These are phyloP conservation scores for Bos taurus DNA, from an alignment of 2,113 vertebrate species.

Conservation along the genomic window DNA sequence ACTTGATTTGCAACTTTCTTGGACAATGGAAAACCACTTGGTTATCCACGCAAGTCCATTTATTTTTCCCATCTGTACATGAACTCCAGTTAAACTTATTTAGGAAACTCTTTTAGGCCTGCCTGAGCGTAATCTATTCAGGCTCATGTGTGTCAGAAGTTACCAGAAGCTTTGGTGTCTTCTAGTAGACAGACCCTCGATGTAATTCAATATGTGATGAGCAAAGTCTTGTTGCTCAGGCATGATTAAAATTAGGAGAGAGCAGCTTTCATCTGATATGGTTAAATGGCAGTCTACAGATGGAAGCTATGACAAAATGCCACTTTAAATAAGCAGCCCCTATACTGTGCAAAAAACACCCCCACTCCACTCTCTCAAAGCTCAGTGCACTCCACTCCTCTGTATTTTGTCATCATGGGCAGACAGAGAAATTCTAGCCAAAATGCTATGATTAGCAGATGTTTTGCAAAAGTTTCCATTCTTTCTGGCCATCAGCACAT, in stretches of 20 bases:
- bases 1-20: constrained; percentile 35
- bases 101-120: constrained; percentile 46
- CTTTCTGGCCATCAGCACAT: constrained; percentile 79
- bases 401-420: constrained; percentile 56
- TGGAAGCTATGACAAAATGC: background rate
- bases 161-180: constrained; percentile 31
- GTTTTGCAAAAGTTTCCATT: constrained; percentile 83
- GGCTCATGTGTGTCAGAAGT: constrained; percentile 30
- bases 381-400: background rate
- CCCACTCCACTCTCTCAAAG: background rate
- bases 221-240: background rate
- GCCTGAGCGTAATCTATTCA: constrained; percentile 29
- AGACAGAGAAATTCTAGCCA: constrained; percentile 65
- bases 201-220: background rate
- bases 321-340: constrained; percentile 36
- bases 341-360: constrained; percentile 32
- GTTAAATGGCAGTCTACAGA: constrained; percentile 30
- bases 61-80: background rate
- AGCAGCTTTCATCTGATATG: background rate
- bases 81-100: constrained; percentile 32
- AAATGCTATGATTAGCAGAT: constrained; percentile 78
- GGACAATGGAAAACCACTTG: background rate
- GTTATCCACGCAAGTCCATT: constrained; percentile 35
- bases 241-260: constrained; percentile 4
- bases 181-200: constrained; percentile 18